Percentiles rank a stretch among this genome's conserved stretches.
Evolutionary conservation across 2,888 invertebrate species (phyloP).

Genomic region (Parochlus steinenii): DNA sequence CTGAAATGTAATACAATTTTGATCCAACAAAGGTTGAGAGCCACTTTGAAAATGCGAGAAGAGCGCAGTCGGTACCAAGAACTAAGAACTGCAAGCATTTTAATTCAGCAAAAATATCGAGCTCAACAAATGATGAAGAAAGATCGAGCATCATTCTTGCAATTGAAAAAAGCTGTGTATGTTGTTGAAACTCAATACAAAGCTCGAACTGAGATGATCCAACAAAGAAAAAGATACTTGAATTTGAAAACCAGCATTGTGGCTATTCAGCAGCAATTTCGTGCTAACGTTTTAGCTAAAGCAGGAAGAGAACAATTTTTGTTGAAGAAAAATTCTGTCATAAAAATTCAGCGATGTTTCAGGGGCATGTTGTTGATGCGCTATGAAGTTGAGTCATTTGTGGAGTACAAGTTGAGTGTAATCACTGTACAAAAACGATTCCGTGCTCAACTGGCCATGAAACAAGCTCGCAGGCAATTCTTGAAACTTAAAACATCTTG

Average conservation of each 20-base stretch:
- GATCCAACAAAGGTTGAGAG: slow-evolving; percentile 26
- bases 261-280: slow-evolving; percentile 6
- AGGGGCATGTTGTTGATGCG: too few relatives aligned
- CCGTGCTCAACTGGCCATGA: slow-evolving; percentile 7
- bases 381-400: too few relatives aligned
- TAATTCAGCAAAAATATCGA: slow-evolving; percentile 18
- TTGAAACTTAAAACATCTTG: slow-evolving; percentile 15
- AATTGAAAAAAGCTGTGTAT: background rate
- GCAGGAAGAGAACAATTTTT: too few relatives aligned
- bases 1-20: slow-evolving; percentile 17
- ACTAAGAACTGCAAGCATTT: slow-evolving; percentile 2
- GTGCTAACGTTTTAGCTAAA: too few relatives aligned
- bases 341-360: too few relatives aligned
- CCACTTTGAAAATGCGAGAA: too few relatives aligned
- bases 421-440: slow-evolving; percentile 2
- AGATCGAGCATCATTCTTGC: slow-evolving; percentile 13
- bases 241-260: too few relatives aligned
- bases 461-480: slow-evolving; percentile 12
- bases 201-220: slow-evolving; percentile 17
- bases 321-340: too few relatives aligned
- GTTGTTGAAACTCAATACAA: slow-evolving; percentile 19
- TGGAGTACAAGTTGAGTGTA: too few relatives aligned
- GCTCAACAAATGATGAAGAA: slow-evolving; percentile 17
- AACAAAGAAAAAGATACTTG: slow-evolving; percentile 13
- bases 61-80: slow-evolving; percentile 10